phyloP scores from a whole-genome alignment of 2,113 vertebrate species.

The Spea multiplicata region DNA sequence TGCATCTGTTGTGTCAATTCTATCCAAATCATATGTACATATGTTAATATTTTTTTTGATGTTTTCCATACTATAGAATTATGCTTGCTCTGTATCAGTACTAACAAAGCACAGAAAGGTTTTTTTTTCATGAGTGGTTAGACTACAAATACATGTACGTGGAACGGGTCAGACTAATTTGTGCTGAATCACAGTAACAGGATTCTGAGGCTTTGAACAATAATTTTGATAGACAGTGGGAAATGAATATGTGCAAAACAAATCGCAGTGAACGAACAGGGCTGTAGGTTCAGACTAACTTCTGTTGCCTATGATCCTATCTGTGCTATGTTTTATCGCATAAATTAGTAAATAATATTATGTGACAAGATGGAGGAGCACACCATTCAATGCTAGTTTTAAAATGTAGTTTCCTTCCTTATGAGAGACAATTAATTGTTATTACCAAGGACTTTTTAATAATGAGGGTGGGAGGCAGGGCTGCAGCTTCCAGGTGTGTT shows the following conservation, averaged over 20 bases:
- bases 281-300: neutral
- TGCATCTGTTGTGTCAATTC: too few relatives aligned
- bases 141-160: conserved; percentile 35
- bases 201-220: conserved; percentile 24
- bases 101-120: conserved; percentile 37
- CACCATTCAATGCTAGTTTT: too few relatives aligned
- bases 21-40: conserved; percentile 31
- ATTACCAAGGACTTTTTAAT: too few relatives aligned
- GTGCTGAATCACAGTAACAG: conserved; percentile 19
- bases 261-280: conserved; percentile 29
- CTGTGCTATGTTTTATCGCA: neutral
- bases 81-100: conserved; percentile 29
- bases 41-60: conserved; percentile 41
- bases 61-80: conserved; percentile 25
- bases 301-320: too few relatives aligned
- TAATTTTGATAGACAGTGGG: conserved; percentile 41
- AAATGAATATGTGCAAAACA: conserved; percentile 43
- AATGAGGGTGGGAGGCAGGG: too few relatives aligned
- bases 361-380: too few relatives aligned
- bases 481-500: too few relatives aligned
- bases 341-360: too few relatives aligned
- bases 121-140: conserved; percentile 45
- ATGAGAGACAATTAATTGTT: too few relatives aligned
- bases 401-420: too few relatives aligned
- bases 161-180: conserved; percentile 30